phyloP scores from a whole-genome alignment of 2,113 vertebrate species.

The Campylomormyrus numenius region DNA sequence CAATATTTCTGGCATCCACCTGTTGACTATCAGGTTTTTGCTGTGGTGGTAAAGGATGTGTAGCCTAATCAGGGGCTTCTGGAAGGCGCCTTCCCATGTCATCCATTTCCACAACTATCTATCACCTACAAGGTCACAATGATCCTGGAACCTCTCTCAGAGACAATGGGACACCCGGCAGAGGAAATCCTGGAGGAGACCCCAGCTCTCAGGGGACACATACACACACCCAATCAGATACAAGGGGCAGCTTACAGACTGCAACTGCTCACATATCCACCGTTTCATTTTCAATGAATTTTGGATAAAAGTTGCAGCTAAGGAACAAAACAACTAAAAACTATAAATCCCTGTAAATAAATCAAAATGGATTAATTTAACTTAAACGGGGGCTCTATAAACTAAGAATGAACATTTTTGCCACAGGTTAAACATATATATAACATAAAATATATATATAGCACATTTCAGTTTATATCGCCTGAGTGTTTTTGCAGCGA shows the following conservation, averaged over 20 bases:
- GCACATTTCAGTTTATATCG: neutral
- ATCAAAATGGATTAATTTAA: neutral
- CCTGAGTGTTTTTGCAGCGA: neutral
- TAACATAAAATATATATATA: neutral
- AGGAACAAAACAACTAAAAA: neutral
- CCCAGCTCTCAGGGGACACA: neutral
- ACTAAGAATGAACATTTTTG: neutral
- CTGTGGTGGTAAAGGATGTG: slow-evolving; percentile 52
- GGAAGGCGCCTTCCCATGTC: neutral
- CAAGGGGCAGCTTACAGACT: neutral
- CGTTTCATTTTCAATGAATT: neutral
- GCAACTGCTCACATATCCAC: neutral
- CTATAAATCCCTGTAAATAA: neutral
- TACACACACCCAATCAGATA: neutral
- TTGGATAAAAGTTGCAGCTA: neutral
- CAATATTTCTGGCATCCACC: slow-evolving; percentile 48
- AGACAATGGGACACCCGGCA: neutral
- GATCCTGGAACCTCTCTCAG: neutral
- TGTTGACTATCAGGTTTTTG: slow-evolving; percentile 77
- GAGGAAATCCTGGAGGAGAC: neutral
- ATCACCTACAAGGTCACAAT: neutral
- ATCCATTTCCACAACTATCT: neutral
- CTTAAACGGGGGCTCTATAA: neutral
- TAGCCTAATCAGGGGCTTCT: neutral
- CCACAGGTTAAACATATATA: neutral